Conservation (phyloP, 92 coral and sea anemone genomes). For the Epizoanthus illoricatus region DNA sequence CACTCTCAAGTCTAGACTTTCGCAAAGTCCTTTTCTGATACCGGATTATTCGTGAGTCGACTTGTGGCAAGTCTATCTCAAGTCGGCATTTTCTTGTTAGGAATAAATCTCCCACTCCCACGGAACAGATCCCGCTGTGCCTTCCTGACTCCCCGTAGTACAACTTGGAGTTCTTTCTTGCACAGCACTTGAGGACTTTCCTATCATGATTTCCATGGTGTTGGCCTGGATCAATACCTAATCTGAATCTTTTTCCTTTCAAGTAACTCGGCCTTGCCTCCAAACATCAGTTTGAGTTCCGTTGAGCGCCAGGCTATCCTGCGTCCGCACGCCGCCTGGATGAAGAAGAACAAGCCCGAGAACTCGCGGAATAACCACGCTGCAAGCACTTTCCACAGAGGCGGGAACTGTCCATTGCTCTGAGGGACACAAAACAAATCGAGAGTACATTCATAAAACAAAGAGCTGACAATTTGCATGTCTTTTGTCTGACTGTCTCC, state of each 20-base stretch:
- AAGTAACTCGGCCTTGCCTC: conserved; percentile 94
- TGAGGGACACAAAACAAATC: not conserved
- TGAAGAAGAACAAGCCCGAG: conserved; percentile 73
- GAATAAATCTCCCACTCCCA: too few species aligned
- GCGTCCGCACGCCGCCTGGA: conserved; percentile 91
- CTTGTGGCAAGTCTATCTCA: too few species aligned
- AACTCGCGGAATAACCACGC: conserved; percentile 96
- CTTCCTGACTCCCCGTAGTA: too few species aligned
- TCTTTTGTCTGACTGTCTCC: not conserved
- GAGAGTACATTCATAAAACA: not conserved
- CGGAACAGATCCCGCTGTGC: too few species aligned
- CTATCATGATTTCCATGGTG: too few species aligned
- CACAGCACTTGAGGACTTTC: too few species aligned
- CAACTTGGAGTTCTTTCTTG: too few species aligned
- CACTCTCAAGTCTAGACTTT: too few species aligned
- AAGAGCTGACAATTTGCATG: not conserved
- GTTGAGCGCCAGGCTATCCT: conserved; percentile 96
- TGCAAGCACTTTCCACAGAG: conserved; percentile 69
- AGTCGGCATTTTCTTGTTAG: too few species aligned
- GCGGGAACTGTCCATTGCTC: conserved; percentile 73
- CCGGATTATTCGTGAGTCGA: too few species aligned
- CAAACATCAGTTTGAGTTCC: conserved; percentile 75
- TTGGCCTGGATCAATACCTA: not conserved
- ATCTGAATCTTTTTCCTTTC: conserved; percentile 57
- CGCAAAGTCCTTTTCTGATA: too few species aligned